Conservation (phyloP, 2,888 invertebrate genomes). For the Morpho helenor region DNA sequence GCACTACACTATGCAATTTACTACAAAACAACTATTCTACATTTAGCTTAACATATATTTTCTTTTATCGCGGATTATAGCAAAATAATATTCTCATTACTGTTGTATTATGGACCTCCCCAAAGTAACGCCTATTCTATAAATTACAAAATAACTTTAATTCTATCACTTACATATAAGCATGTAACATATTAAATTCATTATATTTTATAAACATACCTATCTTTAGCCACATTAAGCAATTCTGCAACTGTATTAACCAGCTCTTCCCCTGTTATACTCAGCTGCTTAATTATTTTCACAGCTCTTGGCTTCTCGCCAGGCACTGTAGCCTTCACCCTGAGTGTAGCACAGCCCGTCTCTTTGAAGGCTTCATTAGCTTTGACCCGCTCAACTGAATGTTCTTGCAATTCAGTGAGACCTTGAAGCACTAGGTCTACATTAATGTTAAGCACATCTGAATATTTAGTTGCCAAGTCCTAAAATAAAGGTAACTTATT, state of each 20-base stretch:
- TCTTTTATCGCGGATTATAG: too few relatives aligned
- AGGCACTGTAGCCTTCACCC: constrained; percentile 81
- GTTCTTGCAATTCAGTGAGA: constrained; percentile 81
- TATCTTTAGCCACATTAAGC: constrained; percentile 52
- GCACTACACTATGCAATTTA: too few relatives aligned
- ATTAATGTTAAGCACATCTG: constrained; percentile 73
- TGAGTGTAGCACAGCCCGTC: constrained; percentile 86
- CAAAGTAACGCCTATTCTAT: too few relatives aligned
- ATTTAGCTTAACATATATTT: too few relatives aligned
- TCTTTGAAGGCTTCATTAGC: constrained; percentile 83
- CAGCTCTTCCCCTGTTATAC: constrained; percentile 74
- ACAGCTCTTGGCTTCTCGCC: constrained; percentile 68
- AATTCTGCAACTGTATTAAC: constrained; percentile 73
- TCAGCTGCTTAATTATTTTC: constrained; percentile 78
- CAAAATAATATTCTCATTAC: too few relatives aligned
- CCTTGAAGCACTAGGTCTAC: constrained; percentile 73
- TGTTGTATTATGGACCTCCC: too few relatives aligned
- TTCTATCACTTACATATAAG: too few relatives aligned
- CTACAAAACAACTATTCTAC: too few relatives aligned
- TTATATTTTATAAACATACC: constrained; percentile 41
- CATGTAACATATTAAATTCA: too few relatives aligned
- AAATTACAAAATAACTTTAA: too few relatives aligned
- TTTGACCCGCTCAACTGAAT: constrained; percentile 85
- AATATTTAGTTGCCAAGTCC: constrained; percentile 82
- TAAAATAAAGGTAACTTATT: constrained; percentile 54